Conservation (phyloP, 2,888 invertebrate genomes). For the Tenthredo distinguenda region DNA sequence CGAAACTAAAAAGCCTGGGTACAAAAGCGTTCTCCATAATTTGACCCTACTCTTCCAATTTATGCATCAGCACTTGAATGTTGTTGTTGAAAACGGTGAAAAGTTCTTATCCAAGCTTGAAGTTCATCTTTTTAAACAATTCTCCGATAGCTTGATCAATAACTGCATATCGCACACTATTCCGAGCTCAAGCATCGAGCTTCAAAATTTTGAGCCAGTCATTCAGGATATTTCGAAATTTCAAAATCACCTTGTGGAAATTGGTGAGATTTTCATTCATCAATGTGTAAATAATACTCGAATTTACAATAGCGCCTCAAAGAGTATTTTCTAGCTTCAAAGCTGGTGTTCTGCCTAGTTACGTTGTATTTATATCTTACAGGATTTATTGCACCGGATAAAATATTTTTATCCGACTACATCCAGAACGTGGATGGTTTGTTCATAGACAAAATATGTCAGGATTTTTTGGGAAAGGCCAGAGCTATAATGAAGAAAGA, state of each 20-base stretch:
- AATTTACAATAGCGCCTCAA: not conserved
- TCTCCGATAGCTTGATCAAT: constrained; percentile 84
- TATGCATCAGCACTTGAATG: constrained; percentile 81
- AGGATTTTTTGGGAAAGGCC: constrained; percentile 85
- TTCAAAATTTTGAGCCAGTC: constrained; percentile 84
- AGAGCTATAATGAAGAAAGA: constrained; percentile 89
- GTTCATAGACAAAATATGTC: constrained; percentile 88
- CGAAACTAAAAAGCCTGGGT: constrained; percentile 76
- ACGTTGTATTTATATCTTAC: constrained; percentile 52
- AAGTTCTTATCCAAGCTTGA: constrained; percentile 80
- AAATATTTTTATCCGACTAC: constrained; percentile 84
- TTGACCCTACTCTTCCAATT: constrained; percentile 81
- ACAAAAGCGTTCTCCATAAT: constrained; percentile 81
- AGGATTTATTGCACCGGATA: constrained; percentile 81
- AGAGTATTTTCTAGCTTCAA: not conserved
- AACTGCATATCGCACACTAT: constrained; percentile 88
- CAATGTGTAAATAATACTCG: constrained; percentile 2
- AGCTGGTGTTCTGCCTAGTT: not conserved
- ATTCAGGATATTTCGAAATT: constrained; percentile 84
- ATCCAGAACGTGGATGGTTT: constrained; percentile 87
- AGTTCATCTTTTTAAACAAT: constrained; percentile 79
- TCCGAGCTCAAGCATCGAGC: constrained; percentile 87
- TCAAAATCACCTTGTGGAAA: constrained; percentile 82
- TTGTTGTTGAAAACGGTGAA: constrained; percentile 77
- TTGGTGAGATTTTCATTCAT: constrained; percentile 69